phyloP scores from a whole-genome alignment of 2,888 invertebrate species.

The Endomychus coccineus region DNA sequence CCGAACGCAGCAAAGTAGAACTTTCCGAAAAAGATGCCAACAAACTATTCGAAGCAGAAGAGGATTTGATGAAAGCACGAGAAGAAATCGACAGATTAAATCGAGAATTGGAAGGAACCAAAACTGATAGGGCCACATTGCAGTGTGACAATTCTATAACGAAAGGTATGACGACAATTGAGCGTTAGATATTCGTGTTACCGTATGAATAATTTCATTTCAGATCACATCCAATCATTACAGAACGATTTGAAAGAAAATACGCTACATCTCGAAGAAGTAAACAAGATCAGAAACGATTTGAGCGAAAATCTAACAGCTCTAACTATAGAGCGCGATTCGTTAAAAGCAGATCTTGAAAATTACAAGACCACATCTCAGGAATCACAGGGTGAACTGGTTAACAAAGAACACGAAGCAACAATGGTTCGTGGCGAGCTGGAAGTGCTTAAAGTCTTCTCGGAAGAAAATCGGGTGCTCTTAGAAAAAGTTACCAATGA shows the following conservation, averaged over 20 bases:
- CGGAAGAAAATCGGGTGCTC: constrained; percentile 9
- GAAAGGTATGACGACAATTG: constrained; percentile 10
- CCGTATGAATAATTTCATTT: too few species aligned
- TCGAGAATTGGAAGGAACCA: constrained; percentile 22
- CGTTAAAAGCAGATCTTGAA: constrained; percentile 9
- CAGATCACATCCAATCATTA: too few species aligned
- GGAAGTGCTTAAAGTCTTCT: constrained; percentile 2
- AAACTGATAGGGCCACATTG: constrained; percentile 13
- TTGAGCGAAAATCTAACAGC: constrained; percentile 12
- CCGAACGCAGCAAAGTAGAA: constrained; percentile 44
- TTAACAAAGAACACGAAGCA: constrained; percentile 32
- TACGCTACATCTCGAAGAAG: constrained; percentile 26
- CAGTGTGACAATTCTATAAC: constrained; percentile 13
- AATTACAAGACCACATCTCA: constrained; percentile 15
- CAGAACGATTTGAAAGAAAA: too few species aligned
- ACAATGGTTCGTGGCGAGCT: too few species aligned
- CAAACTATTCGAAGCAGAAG: constrained; percentile 58
- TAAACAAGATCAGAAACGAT: constrained; percentile 10
- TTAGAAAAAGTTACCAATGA: constrained; percentile 17
- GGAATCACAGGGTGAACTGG: constrained; percentile 32
- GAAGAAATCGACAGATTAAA: constrained; percentile 40
- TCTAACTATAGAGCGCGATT: constrained; percentile 11
- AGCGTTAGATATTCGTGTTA: too few species aligned
- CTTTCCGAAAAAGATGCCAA: constrained; percentile 48
- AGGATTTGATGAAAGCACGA: constrained; percentile 55